Evolutionary conservation across 1,140 invertebrate genomes (phyloP), one percentile per base, ranked within the genome.

Genomic region (Samia ricini): DNA sequence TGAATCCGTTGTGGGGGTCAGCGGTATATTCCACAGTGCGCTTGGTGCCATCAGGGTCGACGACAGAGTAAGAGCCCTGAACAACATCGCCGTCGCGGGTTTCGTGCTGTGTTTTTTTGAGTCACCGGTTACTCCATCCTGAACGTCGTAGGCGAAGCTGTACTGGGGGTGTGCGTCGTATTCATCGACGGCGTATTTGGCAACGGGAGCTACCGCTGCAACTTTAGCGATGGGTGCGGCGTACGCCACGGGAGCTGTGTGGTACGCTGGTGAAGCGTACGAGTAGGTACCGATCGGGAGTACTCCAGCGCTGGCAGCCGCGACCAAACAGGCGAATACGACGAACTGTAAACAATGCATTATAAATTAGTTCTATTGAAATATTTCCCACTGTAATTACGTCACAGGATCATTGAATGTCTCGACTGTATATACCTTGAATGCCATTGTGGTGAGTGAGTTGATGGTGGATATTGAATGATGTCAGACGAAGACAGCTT

Each of bases 31-130:
- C 92, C 0, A 94, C 93, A 48, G 91, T 93, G 62, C 93, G 89
- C 72, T 91, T 92, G 70, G 90, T 92, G 61, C 94, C 94, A 74
- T 94, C 93, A 3, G 93, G 91, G 79, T 94, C 93, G 19, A 93
- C 88, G 2, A 94, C 76, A 2, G 91, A 92, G 81, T 94, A 94
- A 42, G 90, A 90, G 60, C 93, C 93, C 72, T 93, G 91, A 8
- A 93, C 91, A 1, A 92, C 76, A 62, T 93, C 93, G 2, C 93
- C 93, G 60, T 93, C 88, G 36, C 93, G 88, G 22, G 81, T 91
- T 79, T 95, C 94, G 59, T 93, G 91, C 69, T 94, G 93, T 65
- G 88, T 90, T 81, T n/a, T n/a, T 95, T 94, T 1, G 92, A 84
- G 79, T 95, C 94, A 2, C 95, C 93, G 22, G 92, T 95, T 52